Conservation (phyloP, 2,888 invertebrate genomes). For the Hemaris fuciformis region DNA sequence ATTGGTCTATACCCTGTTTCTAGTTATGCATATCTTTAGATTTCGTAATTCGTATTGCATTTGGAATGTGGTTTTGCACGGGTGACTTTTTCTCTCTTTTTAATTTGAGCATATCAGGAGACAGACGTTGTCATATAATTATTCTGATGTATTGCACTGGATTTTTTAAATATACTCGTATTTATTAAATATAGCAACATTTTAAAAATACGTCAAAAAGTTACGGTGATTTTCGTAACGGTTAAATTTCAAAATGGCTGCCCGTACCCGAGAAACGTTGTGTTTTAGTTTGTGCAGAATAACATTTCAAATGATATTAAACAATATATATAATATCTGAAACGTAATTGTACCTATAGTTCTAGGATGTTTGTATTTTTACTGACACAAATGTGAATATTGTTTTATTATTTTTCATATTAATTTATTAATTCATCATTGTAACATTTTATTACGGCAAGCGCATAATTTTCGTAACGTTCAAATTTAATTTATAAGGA, state of each 20-base stretch:
- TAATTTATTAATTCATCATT: constrained; percentile 11
- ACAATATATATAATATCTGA: constrained; percentile 47
- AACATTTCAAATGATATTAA: constrained; percentile 40
- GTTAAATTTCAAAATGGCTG: background rate
- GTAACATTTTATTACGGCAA: background rate
- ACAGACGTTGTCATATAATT: no score
- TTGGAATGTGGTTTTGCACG: constrained; percentile 39
- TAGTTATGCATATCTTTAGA: constrained; percentile 80
- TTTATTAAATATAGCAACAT: no score
- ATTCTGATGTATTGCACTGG: no score
- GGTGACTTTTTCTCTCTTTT: background rate
- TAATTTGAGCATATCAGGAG: no score
- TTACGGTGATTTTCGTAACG: background rate
- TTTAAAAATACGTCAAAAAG: no score
- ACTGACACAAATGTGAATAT: constrained; percentile 52
- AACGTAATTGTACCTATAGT: constrained; percentile 49
- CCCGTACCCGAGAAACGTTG: background rate
- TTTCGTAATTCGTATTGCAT: constrained; percentile 56
- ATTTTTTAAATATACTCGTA: no score
- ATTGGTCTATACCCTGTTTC: constrained; percentile 71
- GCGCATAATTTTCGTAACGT: background rate
- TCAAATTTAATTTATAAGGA: background rate
- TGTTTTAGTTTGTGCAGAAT: constrained; percentile 37
- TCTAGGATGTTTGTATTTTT: constrained; percentile 55
- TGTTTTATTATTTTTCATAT: constrained; percentile 36